Percentiles rank a stretch among this genome's conserved stretches.
Conservation (phyloP, 2,113 vertebrate genomes). For the Coptodon bakossiorum region DNA sequence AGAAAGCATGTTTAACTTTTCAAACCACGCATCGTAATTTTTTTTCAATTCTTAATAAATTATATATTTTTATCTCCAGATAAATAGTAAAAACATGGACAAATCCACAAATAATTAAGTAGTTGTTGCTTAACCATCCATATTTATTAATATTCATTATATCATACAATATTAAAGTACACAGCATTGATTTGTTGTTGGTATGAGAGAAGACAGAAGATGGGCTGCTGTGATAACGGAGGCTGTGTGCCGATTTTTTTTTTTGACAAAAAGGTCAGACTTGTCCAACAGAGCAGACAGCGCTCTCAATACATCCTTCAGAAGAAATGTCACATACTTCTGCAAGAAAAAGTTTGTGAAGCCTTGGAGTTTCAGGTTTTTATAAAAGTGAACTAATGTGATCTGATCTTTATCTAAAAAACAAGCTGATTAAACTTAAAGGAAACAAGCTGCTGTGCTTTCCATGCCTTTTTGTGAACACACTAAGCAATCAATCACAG, state of each 20-base stretch:
- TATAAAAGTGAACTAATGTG: neutral
- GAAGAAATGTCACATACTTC: neutral
- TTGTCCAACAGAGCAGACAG: slow-evolving; percentile 8
- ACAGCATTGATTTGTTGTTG: neutral
- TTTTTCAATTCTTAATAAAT: neutral
- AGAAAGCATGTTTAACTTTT: neutral
- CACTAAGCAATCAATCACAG: neutral
- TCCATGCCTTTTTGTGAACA: neutral
- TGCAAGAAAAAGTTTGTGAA: neutral
- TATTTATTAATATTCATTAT: neutral
- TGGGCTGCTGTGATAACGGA: neutral
- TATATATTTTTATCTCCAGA: neutral
- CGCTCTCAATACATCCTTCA: neutral
- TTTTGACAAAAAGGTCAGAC: slow-evolving; percentile 22
- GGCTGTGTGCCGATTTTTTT: neutral
- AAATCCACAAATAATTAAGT: neutral
- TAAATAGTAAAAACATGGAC: neutral
- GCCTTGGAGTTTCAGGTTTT: neutral
- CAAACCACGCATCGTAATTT: neutral
- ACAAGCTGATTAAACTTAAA: neutral
- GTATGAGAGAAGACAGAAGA: neutral
- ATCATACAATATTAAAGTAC: neutral
- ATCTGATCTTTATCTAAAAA: neutral
- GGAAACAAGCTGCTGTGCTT: neutral
- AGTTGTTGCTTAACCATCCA: neutral